A percentile compares a stretch with the other conserved stretches of the same genome.
Conservation (phyloP, 2,888 invertebrate species). For the Ischnus inquisitorius region DNA sequence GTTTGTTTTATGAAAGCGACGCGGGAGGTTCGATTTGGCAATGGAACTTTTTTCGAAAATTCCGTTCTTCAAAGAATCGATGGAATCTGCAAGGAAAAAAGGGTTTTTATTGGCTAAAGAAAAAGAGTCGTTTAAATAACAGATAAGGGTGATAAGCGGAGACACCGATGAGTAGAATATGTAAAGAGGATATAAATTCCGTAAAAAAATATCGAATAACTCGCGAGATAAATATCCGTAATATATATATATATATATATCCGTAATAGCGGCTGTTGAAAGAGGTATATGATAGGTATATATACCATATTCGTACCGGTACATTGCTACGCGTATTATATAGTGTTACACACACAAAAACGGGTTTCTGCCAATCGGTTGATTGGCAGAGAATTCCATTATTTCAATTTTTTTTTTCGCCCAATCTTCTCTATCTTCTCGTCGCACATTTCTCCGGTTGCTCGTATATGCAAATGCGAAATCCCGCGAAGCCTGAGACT, state of each 20-base stretch:
- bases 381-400: constrained; percentile 34
- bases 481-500: not conserved
- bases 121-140: not conserved
- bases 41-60: not conserved
- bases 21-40: not conserved
- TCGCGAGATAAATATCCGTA: constrained; percentile 25
- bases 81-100: not conserved
- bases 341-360: constrained; percentile 8
- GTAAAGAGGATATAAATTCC: constrained; percentile 13
- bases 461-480: constrained; percentile 36
- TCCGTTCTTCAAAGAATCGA: not conserved
- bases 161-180: not conserved
- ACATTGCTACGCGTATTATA: not conserved
- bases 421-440: not conserved
- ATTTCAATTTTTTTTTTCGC: not conserved
- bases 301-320: not conserved
- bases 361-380: constrained; percentile 36
- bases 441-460: constrained; percentile 4
- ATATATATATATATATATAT: too few relatives aligned
- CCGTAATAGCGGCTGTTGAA: constrained; percentile 22
- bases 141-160: not conserved
- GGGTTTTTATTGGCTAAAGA: not conserved
- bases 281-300: constrained; percentile 9
- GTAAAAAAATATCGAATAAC: constrained; percentile 21
- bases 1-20: not conserved